These are phyloP conservation scores for Helicoverpa zea DNA, from an alignment of 1,140 invertebrate genomes.

Conservation along the genomic window DNA sequence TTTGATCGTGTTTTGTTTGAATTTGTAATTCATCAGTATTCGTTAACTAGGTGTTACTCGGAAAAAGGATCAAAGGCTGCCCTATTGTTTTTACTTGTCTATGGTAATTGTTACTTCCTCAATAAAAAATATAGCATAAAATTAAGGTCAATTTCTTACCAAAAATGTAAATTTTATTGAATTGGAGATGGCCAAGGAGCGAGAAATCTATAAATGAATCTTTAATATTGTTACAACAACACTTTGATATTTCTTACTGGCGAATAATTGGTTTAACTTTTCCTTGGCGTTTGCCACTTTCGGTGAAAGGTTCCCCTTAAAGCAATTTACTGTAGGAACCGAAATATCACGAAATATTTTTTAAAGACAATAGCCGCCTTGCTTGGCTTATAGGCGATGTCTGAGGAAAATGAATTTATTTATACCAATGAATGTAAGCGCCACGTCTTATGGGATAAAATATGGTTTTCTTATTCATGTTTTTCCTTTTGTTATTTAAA, in stretches of 20 bases:
- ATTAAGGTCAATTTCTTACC: background rate
- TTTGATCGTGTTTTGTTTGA: conserved; percentile 15
- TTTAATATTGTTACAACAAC: conserved; percentile 34
- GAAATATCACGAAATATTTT: conserved; percentile 57
- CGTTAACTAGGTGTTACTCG: background rate
- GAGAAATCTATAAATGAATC: conserved; percentile 33
- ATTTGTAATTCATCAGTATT: background rate
- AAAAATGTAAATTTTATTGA: conserved; percentile 2
- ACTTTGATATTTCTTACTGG: conserved; percentile 64
- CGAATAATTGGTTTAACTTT: conserved; percentile 77
- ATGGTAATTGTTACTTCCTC: background rate
- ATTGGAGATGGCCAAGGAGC: background rate
- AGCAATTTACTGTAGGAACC: conserved; percentile 65
- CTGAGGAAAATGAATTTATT: background rate
- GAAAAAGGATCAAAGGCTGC: background rate
- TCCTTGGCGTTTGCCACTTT: conserved; percentile 68
- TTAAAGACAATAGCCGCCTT: conserved; percentile 23
- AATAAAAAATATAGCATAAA: too few relatives aligned
- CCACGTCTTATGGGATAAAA: too few relatives aligned
- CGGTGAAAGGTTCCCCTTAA: conserved; percentile 72
- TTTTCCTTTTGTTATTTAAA: too few relatives aligned
- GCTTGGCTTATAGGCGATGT: conserved; percentile 43
- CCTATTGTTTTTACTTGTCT: background rate
- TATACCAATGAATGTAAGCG: too few relatives aligned
- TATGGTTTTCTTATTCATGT: too few relatives aligned